Conservation (phyloP, 2,888 invertebrate species). For the Eupithecia vulgata region DNA sequence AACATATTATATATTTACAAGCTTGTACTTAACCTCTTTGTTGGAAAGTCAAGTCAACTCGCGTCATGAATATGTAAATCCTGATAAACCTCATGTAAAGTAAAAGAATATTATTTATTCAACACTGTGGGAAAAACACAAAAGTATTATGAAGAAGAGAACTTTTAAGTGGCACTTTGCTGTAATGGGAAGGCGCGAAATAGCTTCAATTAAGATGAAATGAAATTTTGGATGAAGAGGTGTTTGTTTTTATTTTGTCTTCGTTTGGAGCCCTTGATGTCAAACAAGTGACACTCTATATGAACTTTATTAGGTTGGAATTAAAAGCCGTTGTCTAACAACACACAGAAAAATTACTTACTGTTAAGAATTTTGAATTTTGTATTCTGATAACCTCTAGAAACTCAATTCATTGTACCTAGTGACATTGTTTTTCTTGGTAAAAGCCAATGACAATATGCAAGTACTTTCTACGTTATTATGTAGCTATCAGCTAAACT, state of each 20-base stretch:
- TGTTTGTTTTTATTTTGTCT: slow-evolving; percentile 24
- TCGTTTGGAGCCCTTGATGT: slow-evolving; percentile 14
- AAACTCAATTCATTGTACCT: neutral
- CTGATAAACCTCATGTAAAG: slow-evolving; percentile 26
- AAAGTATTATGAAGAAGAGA: slow-evolving; percentile 31
- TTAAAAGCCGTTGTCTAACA: neutral
- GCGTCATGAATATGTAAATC: slow-evolving; percentile 28
- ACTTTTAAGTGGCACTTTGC: slow-evolving; percentile 34
- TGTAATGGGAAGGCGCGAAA: slow-evolving; percentile 34
- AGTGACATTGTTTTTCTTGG: neutral
- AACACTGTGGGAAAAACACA: slow-evolving; percentile 23
- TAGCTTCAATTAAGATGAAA: slow-evolving; percentile 36
- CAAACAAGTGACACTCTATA: slow-evolving; percentile 8
- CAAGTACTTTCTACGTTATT: neutral
- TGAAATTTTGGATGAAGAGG: slow-evolving; percentile 30
- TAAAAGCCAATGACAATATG: neutral
- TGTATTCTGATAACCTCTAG: neutral
- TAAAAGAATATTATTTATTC: slow-evolving; percentile 28
- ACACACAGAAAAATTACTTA: neutral
- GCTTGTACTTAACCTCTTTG: slow-evolving; percentile 23
- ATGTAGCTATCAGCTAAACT: no score
- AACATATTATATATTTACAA: no score
- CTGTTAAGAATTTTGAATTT: neutral
- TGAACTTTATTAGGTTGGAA: neutral
- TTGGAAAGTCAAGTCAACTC: slow-evolving; percentile 23